These are phyloP conservation scores for Etheostoma perlongum DNA, from an alignment of 2,797 vertebrate species.

Conservation along the genomic window DNA sequence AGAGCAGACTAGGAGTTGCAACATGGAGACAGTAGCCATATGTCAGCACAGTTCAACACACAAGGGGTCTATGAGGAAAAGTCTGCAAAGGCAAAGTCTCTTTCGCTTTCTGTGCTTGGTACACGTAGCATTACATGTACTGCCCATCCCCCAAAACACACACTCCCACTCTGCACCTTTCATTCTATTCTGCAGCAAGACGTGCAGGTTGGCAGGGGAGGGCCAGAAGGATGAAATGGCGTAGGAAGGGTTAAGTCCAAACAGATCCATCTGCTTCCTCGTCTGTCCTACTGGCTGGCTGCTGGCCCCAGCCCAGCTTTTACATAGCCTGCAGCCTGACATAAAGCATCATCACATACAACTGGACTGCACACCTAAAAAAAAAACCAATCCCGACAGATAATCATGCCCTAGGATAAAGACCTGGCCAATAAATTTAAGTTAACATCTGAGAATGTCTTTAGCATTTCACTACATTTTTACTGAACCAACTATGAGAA, in stretches of 20 bases:
- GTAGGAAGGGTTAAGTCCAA: conserved; percentile 85
- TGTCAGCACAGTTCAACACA: conserved; percentile 51
- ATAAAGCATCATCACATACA: conserved; percentile 57
- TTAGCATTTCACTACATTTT: conserved; percentile 19
- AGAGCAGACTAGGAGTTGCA: conserved; percentile 38
- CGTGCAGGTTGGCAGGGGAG: conserved; percentile 57
- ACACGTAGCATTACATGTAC: conserved; percentile 14
- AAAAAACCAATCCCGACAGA: conserved; percentile 44
- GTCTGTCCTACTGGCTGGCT: conserved; percentile 80
- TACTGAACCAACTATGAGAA: conserved; percentile 9
- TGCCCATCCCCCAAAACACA: conserved; percentile 27
- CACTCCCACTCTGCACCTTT: conserved; percentile 16
- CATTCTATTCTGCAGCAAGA: conserved; percentile 46
- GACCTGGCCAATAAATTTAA: conserved; percentile 43
- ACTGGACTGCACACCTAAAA: conserved; percentile 43
- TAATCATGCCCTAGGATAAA: conserved; percentile 31
- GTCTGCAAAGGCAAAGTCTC: conserved; percentile 26
- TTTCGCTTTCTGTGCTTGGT: conserved; percentile 25
- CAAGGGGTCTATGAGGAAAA: conserved; percentile 29
- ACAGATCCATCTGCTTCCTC: conserved; percentile 83
- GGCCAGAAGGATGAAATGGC: conserved; percentile 72
- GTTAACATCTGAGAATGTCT: conserved; percentile 34
- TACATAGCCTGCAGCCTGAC: conserved; percentile 60
- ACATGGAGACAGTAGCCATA: conserved; percentile 48
- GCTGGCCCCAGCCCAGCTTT: conserved; percentile 69